phyloP scores from a whole-genome alignment of 1,140 invertebrate genomes.

The Doryteuthis pealeii region DNA sequence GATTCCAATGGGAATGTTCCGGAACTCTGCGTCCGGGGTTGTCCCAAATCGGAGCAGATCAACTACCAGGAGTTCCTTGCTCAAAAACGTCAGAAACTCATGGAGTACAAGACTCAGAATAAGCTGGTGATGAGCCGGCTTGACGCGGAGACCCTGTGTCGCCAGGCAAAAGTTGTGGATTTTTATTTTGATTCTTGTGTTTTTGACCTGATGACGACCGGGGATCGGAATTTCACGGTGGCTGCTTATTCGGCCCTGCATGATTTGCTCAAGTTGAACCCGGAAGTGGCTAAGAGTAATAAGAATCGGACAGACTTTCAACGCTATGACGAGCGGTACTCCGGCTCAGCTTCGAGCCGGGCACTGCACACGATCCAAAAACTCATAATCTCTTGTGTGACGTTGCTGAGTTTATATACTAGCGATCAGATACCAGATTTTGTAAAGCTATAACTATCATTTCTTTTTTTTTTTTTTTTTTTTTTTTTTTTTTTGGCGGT shows the following conservation, averaged over 20 bases:
- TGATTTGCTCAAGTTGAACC: slow-evolving; percentile 61
- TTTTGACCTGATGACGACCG: slow-evolving; percentile 66
- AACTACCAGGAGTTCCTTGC: slow-evolving; percentile 54
- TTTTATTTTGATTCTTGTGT: slow-evolving; percentile 68
- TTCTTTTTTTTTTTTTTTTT: too few relatives aligned
- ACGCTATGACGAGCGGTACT: slow-evolving; percentile 28
- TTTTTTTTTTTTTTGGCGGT: too few relatives aligned
- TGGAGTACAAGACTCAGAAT: slow-evolving; percentile 10
- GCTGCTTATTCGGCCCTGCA: slow-evolving; percentile 62
- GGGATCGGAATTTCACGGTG: slow-evolving; percentile 59
- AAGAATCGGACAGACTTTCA: slow-evolving; percentile 34
- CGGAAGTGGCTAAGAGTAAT: slow-evolving; percentile 36
- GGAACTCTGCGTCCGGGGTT: slow-evolving; percentile 64
- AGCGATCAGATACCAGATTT: too few relatives aligned
- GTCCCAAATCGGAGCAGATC: slow-evolving; percentile 62
- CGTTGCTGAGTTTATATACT: too few relatives aligned
- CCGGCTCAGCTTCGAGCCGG: background rate
- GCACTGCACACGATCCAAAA: too few relatives aligned
- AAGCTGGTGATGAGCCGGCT: slow-evolving; percentile 33
- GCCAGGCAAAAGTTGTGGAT: slow-evolving; percentile 60
- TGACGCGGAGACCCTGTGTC: slow-evolving; percentile 53
- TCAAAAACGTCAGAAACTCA: slow-evolving; percentile 28
- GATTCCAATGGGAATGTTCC: slow-evolving; percentile 35
- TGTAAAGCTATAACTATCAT: too few relatives aligned
- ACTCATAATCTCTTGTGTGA: too few relatives aligned